A percentile compares a stretch with the other conserved stretches of the same genome.
Conservation (phyloP, 2,797 vertebrate genomes). For the Gallinago nigripennis region DNA sequence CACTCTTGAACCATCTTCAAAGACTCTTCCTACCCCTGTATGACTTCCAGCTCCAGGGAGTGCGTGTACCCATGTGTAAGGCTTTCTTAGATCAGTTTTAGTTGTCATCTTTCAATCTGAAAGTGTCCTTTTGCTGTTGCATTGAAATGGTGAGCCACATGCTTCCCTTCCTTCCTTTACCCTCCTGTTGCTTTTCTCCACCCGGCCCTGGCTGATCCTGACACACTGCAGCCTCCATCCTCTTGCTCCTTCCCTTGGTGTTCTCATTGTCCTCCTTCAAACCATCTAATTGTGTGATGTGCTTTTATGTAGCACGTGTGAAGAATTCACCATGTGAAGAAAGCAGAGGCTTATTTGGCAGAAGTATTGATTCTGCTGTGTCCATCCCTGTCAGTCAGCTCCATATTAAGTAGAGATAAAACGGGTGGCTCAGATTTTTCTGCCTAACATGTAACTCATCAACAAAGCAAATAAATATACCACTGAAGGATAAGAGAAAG, state of each 20-base stretch:
- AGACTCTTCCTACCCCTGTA: not conserved
- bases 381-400: not conserved
- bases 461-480: not conserved
- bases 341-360: not conserved
- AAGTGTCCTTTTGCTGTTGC: not conserved
- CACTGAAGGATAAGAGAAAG: not conserved
- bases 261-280: not conserved
- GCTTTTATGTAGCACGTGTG: not conserved
- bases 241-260: not conserved
- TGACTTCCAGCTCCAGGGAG: not conserved
- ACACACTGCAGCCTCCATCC: not conserved
- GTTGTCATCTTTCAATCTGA: not conserved
- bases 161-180: not conserved
- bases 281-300: not conserved
- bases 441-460: not conserved
- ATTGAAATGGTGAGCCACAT: not conserved
- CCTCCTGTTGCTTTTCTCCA: not conserved
- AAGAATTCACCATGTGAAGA: fast-evolving
- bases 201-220: not conserved
- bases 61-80: not conserved
- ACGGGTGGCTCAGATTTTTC: not conserved
- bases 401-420: not conserved
- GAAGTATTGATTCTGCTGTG: not conserved
- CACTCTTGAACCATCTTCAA: not conserved
- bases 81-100: not conserved